Evolutionary conservation across 2,888 invertebrate genomes (phyloP), one percentile per base, ranked within the genome.

Genomic region (Daptonema setosum): DNA sequence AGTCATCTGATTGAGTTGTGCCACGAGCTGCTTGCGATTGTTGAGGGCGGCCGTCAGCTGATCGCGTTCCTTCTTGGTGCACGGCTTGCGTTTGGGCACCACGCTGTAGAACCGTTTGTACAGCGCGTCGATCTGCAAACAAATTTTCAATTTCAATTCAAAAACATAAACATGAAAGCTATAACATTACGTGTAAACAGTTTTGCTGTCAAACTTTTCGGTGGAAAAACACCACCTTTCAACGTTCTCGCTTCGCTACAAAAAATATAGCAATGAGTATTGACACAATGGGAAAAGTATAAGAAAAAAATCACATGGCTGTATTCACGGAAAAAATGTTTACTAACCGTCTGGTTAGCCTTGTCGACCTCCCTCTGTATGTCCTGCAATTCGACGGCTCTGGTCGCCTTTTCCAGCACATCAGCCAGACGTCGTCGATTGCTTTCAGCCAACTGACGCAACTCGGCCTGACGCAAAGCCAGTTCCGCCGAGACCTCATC

Each of bases 71-170:
- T 53, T 53, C 43, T 57, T 53, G 26, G 20, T 48, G 47, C 28
- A 25, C 47, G 57, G 57, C 57, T 54, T 57, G 1, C 57, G 30
- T 41, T 54, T 54, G 20, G 57, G 57, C 20, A 57, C 47, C 25
- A 54, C 2, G 45, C 57, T 57, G 57, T 57, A 57, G 51, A 30
- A 54, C 3, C 54, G 47, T 1, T 20, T 3, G 41, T 30, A 54
- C 48, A 57, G 54, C 22, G 43, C 20, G 50, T 43, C 20, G 1
- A 57, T 30, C 57, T 57, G 41, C 5, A 56, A 56, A 2, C 11
- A 8, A 35, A n/a, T n/a, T n/a, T n/a, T n/a, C n/a, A n/a, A n/a
- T n/a, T n/a, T n/a, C n/a, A n/a, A n/a, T n/a, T n/a, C n/a, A n/a
- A n/a, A n/a, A n/a, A n/a, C n/a, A n/a, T n/a, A n/a, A n/a, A n/a